phyloP scores from a whole-genome alignment of 2,797 vertebrate species.

The Borostomias antarcticus region DNA sequence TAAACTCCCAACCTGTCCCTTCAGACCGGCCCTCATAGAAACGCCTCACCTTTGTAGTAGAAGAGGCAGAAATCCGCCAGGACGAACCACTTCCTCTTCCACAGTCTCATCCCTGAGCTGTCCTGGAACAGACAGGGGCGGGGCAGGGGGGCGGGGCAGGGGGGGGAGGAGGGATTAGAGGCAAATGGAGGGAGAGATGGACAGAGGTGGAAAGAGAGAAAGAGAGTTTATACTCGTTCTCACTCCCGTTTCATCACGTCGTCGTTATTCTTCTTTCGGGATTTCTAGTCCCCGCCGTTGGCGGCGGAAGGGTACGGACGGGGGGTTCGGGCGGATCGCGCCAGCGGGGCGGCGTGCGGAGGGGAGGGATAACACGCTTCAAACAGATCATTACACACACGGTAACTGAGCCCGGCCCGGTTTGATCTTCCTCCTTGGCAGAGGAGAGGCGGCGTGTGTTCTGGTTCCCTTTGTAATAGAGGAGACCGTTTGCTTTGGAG shows the following conservation, averaged over 20 bases:
- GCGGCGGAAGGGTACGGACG: neutral
- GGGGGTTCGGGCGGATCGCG: no score
- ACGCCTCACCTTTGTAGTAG: conserved; percentile 93
- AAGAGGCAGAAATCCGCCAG: conserved; percentile 95
- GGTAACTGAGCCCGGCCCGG: neutral
- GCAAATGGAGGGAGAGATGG: conserved; percentile 14
- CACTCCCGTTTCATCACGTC: conserved; percentile 30
- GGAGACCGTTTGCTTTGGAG: neutral
- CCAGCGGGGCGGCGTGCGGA: neutral
- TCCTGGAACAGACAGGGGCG: conserved; percentile 77
- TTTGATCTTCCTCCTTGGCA: neutral
- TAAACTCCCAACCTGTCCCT: no score
- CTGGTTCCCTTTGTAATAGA: neutral
- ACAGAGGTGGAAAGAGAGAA: conserved; percentile 4
- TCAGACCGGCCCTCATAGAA: no score
- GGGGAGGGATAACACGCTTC: neutral
- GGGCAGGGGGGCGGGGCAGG: conserved; percentile 5
- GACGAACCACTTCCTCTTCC: conserved; percentile 97
- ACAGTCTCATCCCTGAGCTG: conserved; percentile 94
- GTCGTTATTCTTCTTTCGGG: conserved; percentile 14
- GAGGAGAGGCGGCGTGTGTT: neutral
- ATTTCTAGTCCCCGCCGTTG: conserved; percentile 37
- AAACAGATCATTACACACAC: neutral
- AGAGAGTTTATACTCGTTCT: conserved; percentile 42
- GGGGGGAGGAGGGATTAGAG: conserved; percentile 19